Percentiles rank a stretch among this genome's conserved stretches.
Evolutionary conservation across 2,113 vertebrate species (phyloP).

Genomic region (Atlantisia rogersi): DNA sequence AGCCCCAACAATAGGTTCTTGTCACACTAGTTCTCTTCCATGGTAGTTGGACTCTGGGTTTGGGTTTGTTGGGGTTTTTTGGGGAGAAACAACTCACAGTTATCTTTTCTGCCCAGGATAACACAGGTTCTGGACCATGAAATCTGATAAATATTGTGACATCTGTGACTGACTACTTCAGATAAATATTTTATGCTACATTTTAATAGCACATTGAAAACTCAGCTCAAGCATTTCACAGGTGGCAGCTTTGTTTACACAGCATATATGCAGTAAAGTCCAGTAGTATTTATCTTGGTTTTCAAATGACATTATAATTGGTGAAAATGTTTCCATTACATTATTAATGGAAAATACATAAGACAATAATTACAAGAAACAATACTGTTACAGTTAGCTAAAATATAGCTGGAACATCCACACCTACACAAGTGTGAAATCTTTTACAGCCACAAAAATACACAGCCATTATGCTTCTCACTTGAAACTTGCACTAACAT

Average conservation of each 20-base stretch:
- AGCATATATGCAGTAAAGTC: not conserved
- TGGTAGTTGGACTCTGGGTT: fast-evolving
- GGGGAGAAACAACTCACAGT: not conserved
- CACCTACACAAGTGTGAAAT: not conserved
- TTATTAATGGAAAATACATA: not conserved
- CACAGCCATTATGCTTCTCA: not conserved
- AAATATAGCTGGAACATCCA: not conserved
- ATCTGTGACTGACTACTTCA: not conserved
- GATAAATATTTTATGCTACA: not conserved
- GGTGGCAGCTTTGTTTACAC: not conserved
- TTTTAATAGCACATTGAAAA: not conserved
- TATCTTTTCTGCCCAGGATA: not conserved
- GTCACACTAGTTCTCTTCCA: not conserved
- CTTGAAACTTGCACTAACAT: not conserved
- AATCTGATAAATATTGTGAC: not conserved
- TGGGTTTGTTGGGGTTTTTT: not conserved
- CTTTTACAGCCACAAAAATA: not conserved
- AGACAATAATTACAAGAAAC: not conserved
- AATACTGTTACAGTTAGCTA: not conserved
- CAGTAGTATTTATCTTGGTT: not conserved
- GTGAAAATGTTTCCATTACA: not conserved
- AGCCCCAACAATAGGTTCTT: not conserved
- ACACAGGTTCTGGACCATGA: not conserved
- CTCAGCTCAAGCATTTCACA: not conserved
- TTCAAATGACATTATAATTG: not conserved